Evolutionary conservation across 2,113 vertebrate species (phyloP).

Genomic region (Loxodonta africana): DNA sequence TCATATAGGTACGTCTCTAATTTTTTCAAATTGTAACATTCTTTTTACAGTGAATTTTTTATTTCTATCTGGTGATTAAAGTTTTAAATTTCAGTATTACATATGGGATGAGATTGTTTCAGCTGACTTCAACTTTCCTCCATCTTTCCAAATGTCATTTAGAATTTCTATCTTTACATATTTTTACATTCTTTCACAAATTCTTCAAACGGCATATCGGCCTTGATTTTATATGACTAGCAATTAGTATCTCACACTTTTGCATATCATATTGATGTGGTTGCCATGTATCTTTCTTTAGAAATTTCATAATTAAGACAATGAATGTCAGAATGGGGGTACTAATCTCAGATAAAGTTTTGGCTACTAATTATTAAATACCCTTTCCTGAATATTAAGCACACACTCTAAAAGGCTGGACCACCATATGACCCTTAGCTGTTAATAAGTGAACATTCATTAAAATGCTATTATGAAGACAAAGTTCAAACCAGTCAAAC

Average conservation of each 20-base stretch:
- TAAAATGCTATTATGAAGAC: conserved; percentile 41
- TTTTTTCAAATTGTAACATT: conserved; percentile 45
- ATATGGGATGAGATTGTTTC: conserved; percentile 32
- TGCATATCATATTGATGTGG: conserved; percentile 41
- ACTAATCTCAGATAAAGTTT: conserved; percentile 59
- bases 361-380: conserved; percentile 53
- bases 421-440: background rate
- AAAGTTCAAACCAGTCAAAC: conserved; percentile 37
- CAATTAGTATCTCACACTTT: conserved; percentile 53
- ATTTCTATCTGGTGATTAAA: conserved; percentile 42
- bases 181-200: conserved; percentile 43
- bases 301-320: conserved; percentile 50
- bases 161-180: conserved; percentile 46
- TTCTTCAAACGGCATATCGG: background rate
- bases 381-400: conserved; percentile 47
- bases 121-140: background rate
- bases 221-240: conserved; percentile 50
- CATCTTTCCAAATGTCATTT: conserved; percentile 48
- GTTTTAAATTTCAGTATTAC: conserved; percentile 43
- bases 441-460: conserved; percentile 21
- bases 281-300: conserved; percentile 35
- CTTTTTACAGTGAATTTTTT: conserved; percentile 54
- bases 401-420: background rate
- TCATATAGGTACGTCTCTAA: background rate
- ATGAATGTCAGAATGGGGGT: conserved; percentile 15